Evolutionary conservation across 1,140 invertebrate genomes (phyloP), one percentile per base, ranked within the genome.

Genomic region (Zaprionus inermis): DNA sequence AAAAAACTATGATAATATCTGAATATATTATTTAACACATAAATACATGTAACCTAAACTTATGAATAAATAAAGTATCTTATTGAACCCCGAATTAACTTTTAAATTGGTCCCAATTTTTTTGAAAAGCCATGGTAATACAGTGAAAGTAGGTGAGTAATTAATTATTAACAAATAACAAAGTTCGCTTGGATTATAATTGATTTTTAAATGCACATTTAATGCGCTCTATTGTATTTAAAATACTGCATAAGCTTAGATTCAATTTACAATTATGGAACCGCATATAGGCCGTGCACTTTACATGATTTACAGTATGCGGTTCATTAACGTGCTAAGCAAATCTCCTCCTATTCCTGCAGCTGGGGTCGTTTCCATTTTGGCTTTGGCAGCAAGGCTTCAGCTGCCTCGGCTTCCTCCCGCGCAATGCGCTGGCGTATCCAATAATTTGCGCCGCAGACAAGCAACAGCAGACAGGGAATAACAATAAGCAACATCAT

Each of bases 401-500:
- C 76, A 9, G 86, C 86, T 10, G 86, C 86, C 58, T 80, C 83
- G 9, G 68, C 76, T 57, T 91, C 90, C 60, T 91, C 90, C 36
- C 72, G 65, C 36, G 90, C 90, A 59, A 91, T 91, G 54, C 74
- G 76, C 34, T 91, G 76, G 52, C 83, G 81, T 67, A 92, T 91
- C 91, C 88, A 91, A 76, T 91, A 89, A 61, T 83, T 88, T 58
- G 85, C 95, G 36, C 95, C 92, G 79, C 96, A 97, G 57, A 96
- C 93, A 28, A 97, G 93, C 3, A 96, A 89, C 52, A 97, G 91
- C 12, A 97, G 78, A 28, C 97, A 93, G 0, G 97, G 97, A 63
- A 97, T 92, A 72, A 98, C 92, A 22, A 96, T 94, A 18, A 95
- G 95, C 18, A 96, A 91, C 65, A 97, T 94, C 78, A 97, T 95